Base-by-base conservation (phyloP, 2,888 invertebrate genomes). In the Pyrgus malvae region DNA sequence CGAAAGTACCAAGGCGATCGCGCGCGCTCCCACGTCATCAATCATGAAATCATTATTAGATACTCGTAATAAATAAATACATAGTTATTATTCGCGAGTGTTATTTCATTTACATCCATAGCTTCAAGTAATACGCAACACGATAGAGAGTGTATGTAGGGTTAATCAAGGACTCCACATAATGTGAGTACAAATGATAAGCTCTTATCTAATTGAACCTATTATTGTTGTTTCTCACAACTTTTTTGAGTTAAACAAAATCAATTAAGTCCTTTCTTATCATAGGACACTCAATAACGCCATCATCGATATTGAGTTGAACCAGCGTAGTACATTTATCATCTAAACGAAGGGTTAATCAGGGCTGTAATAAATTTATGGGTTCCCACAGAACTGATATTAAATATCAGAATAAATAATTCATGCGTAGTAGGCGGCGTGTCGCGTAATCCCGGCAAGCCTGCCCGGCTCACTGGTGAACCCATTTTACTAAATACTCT, bases 371-470 rank as follows among this genome's bases (percentile, higher is more conserved):
- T 42, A 50, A 42, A 50, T 42, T 12, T 25, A 42, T 11, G 35
- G 25, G 42, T 53, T 53, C 51, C 44, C 51, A 51, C 51, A 51
- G 37, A 12, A 19, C 19, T 44, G 51, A 44, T 51, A 44, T 37
- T 37, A 51, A 42, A 69, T 69, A 63, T 55, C 45, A 56, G 58
- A 60, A 76, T 79, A 74, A 76, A 79, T 78, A 75, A 75, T 76
- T 78, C 75, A 78, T 72, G 63, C 48, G 29, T 48, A 56, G 63
- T 41, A 49, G 16, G 53, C 53, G 60, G 58, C 55, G 55, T 55
- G 45, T 66, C 62, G 59, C 58, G 62, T 74, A 74, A 75, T 71
- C 72, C 72, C 63, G 62, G 60, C 63, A 61, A 65, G 64, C 62
- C n/a, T n/a, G n/a, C n/a, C n/a, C n/a, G n/a, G n/a, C n/a, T n/a